Conservation (phyloP, 2,113 vertebrate species). For the Noctilio leporinus region DNA sequence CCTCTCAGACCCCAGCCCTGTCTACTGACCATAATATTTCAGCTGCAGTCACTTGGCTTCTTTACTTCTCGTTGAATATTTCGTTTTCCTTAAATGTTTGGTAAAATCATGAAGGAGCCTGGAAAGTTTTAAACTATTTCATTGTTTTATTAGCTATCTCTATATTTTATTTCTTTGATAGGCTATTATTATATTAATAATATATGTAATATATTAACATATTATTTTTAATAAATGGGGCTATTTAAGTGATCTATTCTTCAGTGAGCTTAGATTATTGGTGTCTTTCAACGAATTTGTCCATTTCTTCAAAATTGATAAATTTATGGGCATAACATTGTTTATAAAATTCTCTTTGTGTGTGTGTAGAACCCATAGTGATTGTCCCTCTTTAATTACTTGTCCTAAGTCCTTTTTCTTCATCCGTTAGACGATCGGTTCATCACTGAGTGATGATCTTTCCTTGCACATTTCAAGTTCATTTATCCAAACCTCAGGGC, state of each 20-base stretch:
- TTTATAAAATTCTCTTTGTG: neutral
- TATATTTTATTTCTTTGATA: neutral
- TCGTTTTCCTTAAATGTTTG: neutral
- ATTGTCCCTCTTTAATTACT: neutral
- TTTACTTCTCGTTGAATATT: neutral
- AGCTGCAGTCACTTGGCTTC: neutral
- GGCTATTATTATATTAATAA: neutral
- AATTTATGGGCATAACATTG: neutral
- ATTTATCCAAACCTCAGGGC: neutral
- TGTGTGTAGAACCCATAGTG: neutral
- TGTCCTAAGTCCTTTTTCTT: no score
- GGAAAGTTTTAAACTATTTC: neutral
- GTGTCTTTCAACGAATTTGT: neutral
- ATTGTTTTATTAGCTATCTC: neutral
- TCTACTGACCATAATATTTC: fast-evolving
- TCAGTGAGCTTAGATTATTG: neutral
- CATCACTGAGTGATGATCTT: fast-evolving
- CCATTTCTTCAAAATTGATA: neutral
- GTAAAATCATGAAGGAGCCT: neutral
- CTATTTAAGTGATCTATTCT: neutral
- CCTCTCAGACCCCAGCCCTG: no score
- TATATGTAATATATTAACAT: neutral
- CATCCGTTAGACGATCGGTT: fast-evolving
- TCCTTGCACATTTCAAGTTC: neutral
- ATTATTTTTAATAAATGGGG: neutral